Conservation (phyloP, 1,140 invertebrate species). For the Drosophila lini region DNA sequence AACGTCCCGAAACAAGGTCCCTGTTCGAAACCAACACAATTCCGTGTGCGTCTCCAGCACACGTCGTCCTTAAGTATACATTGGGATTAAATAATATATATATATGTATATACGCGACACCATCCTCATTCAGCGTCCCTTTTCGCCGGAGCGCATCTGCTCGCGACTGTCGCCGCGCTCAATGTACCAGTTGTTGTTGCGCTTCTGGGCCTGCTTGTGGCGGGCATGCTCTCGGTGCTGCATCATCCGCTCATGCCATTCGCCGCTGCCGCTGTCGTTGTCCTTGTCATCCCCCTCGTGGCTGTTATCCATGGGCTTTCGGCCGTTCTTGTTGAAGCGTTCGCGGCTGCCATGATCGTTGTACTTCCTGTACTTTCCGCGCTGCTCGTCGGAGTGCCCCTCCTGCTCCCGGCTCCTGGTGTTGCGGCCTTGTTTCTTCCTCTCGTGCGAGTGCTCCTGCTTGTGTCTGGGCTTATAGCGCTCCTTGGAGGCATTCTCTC, state of each 20-base stretch:
- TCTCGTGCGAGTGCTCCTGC: constrained; percentile 14
- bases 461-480: constrained; percentile 47
- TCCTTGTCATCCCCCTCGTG: constrained; percentile 7
- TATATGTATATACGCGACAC: constrained; percentile 19
- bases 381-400: constrained; percentile 45
- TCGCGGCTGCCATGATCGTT: constrained; percentile 36
- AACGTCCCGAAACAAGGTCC: constrained; percentile 4
- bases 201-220: constrained; percentile 57
- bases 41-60: constrained; percentile 20
- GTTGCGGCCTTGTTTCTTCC: constrained; percentile 5
- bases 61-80: constrained; percentile 37
- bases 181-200: constrained; percentile 75
- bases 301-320: constrained; percentile 3
- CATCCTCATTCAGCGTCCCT: constrained; percentile 21
- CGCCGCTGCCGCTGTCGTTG: constrained; percentile 60
- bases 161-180: constrained; percentile 70
- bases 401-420: constrained; percentile 20
- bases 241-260: constrained; percentile 76
- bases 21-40: constrained; percentile 31
- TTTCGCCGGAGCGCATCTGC: constrained; percentile 57
- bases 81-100: constrained; percentile 36
- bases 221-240: constrained; percentile 70
- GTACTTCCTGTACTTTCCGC: constrained; percentile 9
- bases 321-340: constrained; percentile 10
- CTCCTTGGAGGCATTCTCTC: constrained; percentile 37